phyloP scores from a whole-genome alignment of 37 sponge, comb jelly and placozoan species.

The Beroe forskalii region DNA sequence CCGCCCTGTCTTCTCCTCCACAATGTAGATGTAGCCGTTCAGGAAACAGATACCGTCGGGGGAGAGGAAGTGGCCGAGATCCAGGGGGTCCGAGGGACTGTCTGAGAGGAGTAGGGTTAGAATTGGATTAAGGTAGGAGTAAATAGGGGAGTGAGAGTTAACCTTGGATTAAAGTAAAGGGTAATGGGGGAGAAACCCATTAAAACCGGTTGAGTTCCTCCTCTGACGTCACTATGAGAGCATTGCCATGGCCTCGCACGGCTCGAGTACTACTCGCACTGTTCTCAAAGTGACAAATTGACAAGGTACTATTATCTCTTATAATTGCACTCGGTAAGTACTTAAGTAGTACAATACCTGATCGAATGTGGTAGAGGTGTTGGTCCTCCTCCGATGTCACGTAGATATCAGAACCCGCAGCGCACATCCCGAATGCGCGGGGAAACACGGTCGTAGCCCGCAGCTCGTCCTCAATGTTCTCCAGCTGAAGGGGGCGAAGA shows the following conservation, averaged over 20 bases:
- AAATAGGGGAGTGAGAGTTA: no score
- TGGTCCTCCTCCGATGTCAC: constrained; percentile 63
- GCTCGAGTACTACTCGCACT: no score
- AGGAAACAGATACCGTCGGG: constrained; percentile 53
- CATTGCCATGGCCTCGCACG: no score
- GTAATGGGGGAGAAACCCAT: no score
- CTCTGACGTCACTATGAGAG: no score
- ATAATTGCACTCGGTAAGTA: no score
- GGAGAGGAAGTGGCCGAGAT: constrained; percentile 27
- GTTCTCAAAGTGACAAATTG: no score
- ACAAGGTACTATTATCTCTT: no score
- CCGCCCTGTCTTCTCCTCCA: constrained; percentile 10
- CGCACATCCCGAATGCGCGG: constrained; percentile 19
- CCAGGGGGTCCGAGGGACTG: background rate
- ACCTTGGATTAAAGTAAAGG: no score
- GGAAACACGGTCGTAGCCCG: background rate
- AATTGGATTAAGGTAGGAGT: no score
- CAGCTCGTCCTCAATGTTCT: constrained; percentile 44
- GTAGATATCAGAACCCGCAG: background rate
- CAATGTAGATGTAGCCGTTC: constrained; percentile 52
- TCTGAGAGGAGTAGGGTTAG: background rate
- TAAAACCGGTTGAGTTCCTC: no score
- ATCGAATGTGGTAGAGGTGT: constrained; percentile 25
- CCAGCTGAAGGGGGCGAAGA: background rate
- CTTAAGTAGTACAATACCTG: background rate